Evolutionary conservation across 1,140 invertebrate genomes (phyloP).

Genomic region (Bradysia coprophila): DNA sequence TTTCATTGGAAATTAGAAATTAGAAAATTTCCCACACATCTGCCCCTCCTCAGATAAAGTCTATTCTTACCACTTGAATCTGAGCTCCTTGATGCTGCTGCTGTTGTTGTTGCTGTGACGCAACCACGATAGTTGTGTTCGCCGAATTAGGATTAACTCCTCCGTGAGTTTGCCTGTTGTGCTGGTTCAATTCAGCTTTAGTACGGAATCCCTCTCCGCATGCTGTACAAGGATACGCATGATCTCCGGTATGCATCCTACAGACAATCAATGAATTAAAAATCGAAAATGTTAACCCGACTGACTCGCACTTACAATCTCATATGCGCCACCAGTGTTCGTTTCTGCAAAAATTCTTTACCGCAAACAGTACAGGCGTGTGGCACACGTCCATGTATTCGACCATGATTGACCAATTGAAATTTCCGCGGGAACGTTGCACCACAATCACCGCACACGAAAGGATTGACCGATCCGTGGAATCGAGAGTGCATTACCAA

Average conservation of each 20-base stretch:
- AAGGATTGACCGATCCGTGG: constrained; percentile 63
- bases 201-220: constrained; percentile 58
- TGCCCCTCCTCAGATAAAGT: no score
- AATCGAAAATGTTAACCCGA: no score
- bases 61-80: neutral
- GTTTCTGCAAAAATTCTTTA: constrained; percentile 67
- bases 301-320: constrained; percentile 27
- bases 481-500: constrained; percentile 63
- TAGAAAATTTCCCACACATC: no score
- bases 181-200: constrained; percentile 45
- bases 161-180: constrained; percentile 38
- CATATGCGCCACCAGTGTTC: constrained; percentile 58
- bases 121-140: constrained; percentile 13
- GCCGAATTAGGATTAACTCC: constrained; percentile 25
- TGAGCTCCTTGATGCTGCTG: constrained; percentile 7
- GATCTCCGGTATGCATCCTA: constrained; percentile 36
- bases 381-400: constrained; percentile 59
- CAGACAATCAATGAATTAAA: constrained; percentile 1
- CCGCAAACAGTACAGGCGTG: constrained; percentile 61
- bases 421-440: constrained; percentile 66
- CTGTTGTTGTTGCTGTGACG: constrained; percentile 18
- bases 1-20: no score
- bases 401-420: constrained; percentile 63
- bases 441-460: constrained; percentile 65
- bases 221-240: constrained; percentile 44